These are phyloP conservation scores for Eulemur rufifrons DNA, from an alignment of 2,113 vertebrate genomes.

Conservation along the genomic window DNA sequence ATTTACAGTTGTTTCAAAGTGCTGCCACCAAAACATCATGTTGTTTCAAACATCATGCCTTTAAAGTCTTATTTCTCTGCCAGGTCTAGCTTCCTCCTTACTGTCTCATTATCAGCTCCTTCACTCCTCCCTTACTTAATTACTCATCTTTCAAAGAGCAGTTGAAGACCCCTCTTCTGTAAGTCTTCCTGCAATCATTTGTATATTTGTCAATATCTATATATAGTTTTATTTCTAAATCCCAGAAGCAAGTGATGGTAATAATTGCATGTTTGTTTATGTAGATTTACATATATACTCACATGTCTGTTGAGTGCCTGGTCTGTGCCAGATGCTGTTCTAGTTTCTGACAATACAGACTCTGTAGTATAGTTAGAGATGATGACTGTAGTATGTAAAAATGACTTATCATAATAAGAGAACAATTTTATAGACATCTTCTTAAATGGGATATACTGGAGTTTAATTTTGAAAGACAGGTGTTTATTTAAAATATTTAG, in stretches of 20 bases:
- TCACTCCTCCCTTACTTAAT: background rate
- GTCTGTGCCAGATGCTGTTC: background rate
- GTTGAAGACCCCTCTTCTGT: background rate
- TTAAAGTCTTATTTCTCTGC: background rate
- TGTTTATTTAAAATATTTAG: conserved; percentile 11
- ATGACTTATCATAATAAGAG: background rate
- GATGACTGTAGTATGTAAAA: background rate
- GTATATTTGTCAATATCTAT: background rate
- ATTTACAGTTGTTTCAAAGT: background rate
- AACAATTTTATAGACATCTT: background rate
- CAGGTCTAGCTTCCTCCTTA: background rate
- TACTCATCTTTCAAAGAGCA: background rate
- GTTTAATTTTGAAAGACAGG: background rate
- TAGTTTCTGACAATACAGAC: background rate
- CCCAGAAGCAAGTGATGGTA: background rate
- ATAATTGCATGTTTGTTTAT: background rate
- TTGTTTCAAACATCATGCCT: background rate
- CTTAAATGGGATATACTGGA: background rate
- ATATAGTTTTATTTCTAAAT: background rate
- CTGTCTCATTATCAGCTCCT: too few species aligned
- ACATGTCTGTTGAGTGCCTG: background rate
- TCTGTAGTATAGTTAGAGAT: background rate
- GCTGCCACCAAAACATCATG: background rate
- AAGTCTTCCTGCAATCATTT: background rate
- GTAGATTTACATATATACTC: background rate